These are phyloP conservation scores for Zosterops japonicus DNA, from an alignment of 2,113 vertebrate genomes.

Conservation along the genomic window DNA sequence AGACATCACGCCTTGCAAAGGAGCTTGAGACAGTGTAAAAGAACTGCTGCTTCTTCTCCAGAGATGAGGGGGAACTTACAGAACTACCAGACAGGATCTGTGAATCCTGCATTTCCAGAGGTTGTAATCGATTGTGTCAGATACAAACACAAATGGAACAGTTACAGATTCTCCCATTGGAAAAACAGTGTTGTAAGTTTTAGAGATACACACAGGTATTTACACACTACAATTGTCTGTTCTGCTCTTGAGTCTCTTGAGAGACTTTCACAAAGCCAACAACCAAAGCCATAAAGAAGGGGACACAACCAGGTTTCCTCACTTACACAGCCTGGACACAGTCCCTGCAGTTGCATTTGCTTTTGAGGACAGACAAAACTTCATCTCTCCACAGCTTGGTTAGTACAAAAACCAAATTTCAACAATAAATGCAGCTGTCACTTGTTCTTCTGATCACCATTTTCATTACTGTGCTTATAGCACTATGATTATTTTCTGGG, in stretches of 20 bases:
- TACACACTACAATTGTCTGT: background rate
- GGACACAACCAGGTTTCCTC: background rate
- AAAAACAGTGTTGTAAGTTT: background rate
- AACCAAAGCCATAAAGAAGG: background rate
- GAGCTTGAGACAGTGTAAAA: background rate
- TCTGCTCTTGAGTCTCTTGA: background rate
- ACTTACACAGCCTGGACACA: background rate
- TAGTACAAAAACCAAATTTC: background rate
- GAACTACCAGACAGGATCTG: background rate
- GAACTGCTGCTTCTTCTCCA: background rate
- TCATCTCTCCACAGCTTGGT: background rate
- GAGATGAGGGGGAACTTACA: background rate
- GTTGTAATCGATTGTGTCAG: background rate
- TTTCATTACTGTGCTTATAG: background rate
- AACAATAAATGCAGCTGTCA: background rate
- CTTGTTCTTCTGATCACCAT: background rate
- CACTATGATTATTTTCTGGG: background rate
- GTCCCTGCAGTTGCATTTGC: background rate
- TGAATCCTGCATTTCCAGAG: background rate
- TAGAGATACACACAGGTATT: background rate
- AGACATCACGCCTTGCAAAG: background rate
- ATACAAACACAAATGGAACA: background rate
- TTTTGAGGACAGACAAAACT: background rate
- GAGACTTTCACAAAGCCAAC: background rate
- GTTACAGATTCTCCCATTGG: background rate